Evolutionary conservation across 2,113 vertebrate species (phyloP), one percentile per base, ranked within the genome.

Genomic region (Cathartes aura): DNA sequence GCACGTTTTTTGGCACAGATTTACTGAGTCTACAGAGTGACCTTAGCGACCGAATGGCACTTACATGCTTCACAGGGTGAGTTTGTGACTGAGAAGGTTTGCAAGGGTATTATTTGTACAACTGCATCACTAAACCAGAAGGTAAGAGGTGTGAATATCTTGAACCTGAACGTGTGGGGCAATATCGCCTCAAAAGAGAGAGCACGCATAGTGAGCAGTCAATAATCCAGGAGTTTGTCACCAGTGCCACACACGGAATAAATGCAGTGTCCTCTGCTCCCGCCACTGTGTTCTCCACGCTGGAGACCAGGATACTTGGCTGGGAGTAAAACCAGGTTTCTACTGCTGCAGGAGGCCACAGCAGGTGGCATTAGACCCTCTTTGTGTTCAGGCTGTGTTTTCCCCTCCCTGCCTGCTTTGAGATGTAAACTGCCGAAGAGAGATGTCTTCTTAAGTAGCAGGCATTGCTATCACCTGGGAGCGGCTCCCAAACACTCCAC

Each of bases 221-320:
- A 0, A 17, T 68, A 67, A 88, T 34, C 24, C 2, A 1, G 24
- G n/a, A 75, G 23, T 32, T 53, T 21, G 13, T 45, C 45, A 38
- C 32, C 18, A 34, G 36, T 34, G 26, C 20, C 47, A 84, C 15
- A 26, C 8, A 3, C 5, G 10, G 12, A 64, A 66, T 60, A 71
- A 75, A 67, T 21, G 29, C 24, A 52, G 22, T 5, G 23, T 45
- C 24, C 20, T 48, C 58, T 59, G 64, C 36, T 86, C 38, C 42
- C 4, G 1, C 24, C n/a, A 62, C 23, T 2, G 0, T 30, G 20
- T 42, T 45, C 47, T 72, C 53, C 47, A 53, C 1, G 0, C 42
- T 72, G 38, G 67, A 66, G n/a, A 45, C 11, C 1, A 15, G 36
- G 42, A 64, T 36, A 43, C 15, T 9, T 30, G 9, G 7, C 62